Conservation (phyloP, 2,113 vertebrate species). For the Neofelis nebulosa region DNA sequence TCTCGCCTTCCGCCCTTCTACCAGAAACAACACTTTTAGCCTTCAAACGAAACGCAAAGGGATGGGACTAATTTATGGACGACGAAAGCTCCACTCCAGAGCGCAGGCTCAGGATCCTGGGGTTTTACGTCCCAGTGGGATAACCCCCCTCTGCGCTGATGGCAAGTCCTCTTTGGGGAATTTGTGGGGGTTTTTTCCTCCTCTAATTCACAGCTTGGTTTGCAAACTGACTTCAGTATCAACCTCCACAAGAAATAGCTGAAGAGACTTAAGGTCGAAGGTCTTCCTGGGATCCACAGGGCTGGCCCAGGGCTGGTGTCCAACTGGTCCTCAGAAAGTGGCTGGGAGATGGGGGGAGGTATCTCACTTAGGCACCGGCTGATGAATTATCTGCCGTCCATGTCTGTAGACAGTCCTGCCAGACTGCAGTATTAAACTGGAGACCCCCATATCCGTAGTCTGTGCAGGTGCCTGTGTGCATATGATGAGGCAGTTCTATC, state of each 20-base stretch:
- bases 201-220: not conserved
- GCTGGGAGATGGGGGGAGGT: not conserved
- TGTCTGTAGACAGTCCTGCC: not conserved
- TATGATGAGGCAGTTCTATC: not conserved
- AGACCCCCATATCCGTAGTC: rapidly evolving
- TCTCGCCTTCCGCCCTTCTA: not conserved
- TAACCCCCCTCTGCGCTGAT: not conserved
- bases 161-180: not conserved
- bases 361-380: not conserved
- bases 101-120: not conserved
- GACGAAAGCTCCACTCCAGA: not conserved
- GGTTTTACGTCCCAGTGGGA: not conserved
- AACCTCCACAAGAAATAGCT: not conserved
- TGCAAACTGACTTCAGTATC: not conserved
- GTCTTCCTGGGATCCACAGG: not conserved
- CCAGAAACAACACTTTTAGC: not conserved
- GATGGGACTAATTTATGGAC: not conserved
- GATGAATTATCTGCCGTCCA: not conserved
- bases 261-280: not conserved
- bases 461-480: not conserved
- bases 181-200: not conserved
- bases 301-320: not conserved
- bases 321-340: not conserved
- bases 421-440: not conserved
- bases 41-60: not conserved